Conservation (phyloP, 2,113 vertebrate genomes). For the Colius striatus region DNA sequence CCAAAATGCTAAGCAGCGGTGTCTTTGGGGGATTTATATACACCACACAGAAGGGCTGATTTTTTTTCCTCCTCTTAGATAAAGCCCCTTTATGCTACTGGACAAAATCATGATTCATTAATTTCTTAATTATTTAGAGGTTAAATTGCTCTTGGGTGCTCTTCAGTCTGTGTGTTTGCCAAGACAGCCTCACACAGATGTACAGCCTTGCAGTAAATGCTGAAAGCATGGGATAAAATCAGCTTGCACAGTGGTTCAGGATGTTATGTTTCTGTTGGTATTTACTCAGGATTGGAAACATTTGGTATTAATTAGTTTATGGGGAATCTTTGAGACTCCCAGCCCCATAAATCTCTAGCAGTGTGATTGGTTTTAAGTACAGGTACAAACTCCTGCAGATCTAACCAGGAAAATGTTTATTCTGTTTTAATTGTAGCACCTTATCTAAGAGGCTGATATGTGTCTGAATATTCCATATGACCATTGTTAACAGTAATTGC, state of each 20-base stretch:
- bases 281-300: neutral
- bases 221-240: neutral
- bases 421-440: too few relatives aligned
- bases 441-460: neutral
- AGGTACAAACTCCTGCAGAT: neutral
- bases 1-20: neutral
- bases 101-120: neutral
- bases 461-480: neutral
- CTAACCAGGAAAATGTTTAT: neutral
- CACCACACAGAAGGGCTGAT: neutral
- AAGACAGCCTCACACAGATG: neutral
- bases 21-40: neutral
- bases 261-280: neutral
- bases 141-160: neutral
- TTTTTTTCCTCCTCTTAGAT: too few relatives aligned
- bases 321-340: neutral
- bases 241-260: neutral
- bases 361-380: neutral
- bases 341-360: neutral
- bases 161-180: neutral
- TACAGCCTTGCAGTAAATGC: neutral
- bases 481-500: neutral
- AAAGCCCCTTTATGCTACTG: neutral
- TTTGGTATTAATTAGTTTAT: neutral
- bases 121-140: neutral